Evolutionary conservation across 2,797 vertebrate genomes (phyloP), one percentile per base, ranked within the genome.

Genomic region (Antennarius maculatus): DNA sequence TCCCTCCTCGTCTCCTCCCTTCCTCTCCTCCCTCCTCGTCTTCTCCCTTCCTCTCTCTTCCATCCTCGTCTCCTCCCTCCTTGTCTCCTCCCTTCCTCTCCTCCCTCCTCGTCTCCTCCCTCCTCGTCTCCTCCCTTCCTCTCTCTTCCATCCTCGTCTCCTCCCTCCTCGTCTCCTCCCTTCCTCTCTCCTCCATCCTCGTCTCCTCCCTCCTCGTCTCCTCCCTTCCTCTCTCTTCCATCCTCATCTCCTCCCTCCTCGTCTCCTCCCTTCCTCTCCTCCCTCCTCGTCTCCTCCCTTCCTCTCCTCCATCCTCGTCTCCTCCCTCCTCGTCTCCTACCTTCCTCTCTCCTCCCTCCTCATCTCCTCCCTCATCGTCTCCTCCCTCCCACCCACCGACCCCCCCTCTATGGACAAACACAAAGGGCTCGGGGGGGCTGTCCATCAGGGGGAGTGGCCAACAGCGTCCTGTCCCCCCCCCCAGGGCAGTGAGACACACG

Each of bases 401-500:
- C 93, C 93, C 90, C 92, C 89, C 90, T 87, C 88, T 91, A 92
- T 93, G 92, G 91, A 93, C 91, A 92, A 91, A 94, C 93, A 93
- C 92, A 93, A 86, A 93, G 93, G 93, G 93, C 23, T 23, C 86
- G 88, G 94, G 92, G 92, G 92, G 93, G 91, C 93, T 88, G 91
- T 94, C 92, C 91, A 87, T 94, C 91, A 92, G 93, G 92, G 92
- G 91, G 91, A 91, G 92, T 85, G 89, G 91, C 92, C 93, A 90
- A 89, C 89, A 88, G 87, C 87, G 71, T 92, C 93, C 92, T 91
- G 89, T 94, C 93, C 95, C 94, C 94, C 94, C 95, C 94, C 95
- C 94, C 94, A 93, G 95, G 95, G 94, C 93, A 94, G 94, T 93
- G 94, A 93, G 94, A 95, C 94, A 95, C 95, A 95, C 91, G 94